A percentile compares a stretch with the other conserved stretches of the same genome.
Conservation (phyloP, 2,113 vertebrate genomes). For the Rhineura floridana region DNA sequence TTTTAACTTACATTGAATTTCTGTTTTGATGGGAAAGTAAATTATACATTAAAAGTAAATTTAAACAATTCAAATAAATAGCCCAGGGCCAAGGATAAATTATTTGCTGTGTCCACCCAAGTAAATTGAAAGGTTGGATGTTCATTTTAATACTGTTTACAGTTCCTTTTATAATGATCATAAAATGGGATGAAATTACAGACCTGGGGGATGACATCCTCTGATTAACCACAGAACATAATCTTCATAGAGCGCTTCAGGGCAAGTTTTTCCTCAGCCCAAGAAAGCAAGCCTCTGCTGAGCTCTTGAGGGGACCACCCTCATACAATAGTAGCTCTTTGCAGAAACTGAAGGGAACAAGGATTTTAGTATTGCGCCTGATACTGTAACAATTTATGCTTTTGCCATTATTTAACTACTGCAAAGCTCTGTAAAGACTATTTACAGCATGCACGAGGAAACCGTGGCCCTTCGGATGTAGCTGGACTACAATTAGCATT, state of each 20-base stretch:
- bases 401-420: background rate
- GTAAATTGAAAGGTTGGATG: constrained; percentile 30
- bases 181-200: constrained; percentile 36
- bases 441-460: background rate
- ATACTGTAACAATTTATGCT: background rate
- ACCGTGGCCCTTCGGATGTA: too few relatives aligned
- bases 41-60: background rate
- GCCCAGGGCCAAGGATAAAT: constrained; percentile 12
- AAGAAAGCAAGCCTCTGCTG: constrained; percentile 32
- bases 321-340: background rate
- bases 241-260: constrained; percentile 7
- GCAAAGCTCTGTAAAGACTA: background rate
- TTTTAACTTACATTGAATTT: background rate
- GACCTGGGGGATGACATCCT: constrained; percentile 17
- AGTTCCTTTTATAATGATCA: constrained; percentile 40
- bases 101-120: constrained; percentile 39
- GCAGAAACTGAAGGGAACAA: background rate
- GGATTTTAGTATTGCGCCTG: background rate
- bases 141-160: constrained; percentile 19
- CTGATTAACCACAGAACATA: constrained; percentile 15
- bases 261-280: constrained; percentile 27
- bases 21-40: background rate
- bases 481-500: too few relatives aligned
- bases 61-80: background rate
- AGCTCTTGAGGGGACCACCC: constrained; percentile 23